phyloP scores from a whole-genome alignment of 1,140 invertebrate species.

The Oreohelix idahoensis region DNA sequence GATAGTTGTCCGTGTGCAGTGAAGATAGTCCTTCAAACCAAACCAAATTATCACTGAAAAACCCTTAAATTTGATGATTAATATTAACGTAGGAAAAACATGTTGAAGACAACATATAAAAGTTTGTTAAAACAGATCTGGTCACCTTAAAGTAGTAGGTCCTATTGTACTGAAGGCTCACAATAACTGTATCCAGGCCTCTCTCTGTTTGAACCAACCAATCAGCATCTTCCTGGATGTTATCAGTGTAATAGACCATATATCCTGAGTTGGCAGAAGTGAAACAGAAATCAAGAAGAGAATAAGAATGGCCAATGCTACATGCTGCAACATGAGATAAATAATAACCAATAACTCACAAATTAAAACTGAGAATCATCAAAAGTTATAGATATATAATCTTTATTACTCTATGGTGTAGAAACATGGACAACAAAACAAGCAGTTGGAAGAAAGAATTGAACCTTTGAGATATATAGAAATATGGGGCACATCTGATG shows the following conservation, averaged over 20 bases:
- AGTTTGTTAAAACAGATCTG: neutral
- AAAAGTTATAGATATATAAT: too few relatives aligned
- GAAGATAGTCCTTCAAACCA: neutral
- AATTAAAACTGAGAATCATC: too few relatives aligned
- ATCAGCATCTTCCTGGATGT: conserved; percentile 10
- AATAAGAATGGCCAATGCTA: too few relatives aligned
- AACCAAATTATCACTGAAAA: neutral
- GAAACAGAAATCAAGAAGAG: too few relatives aligned
- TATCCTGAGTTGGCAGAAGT: conserved; percentile 38
- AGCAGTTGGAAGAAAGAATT: too few relatives aligned
- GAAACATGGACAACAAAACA: too few relatives aligned
- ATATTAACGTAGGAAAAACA: neutral
- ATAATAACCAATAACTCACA: too few relatives aligned
- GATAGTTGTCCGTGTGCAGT: neutral
- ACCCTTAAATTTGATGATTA: too few relatives aligned
- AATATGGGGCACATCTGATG: too few relatives aligned
- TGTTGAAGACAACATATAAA: neutral
- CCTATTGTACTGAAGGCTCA: conserved; percentile 32
- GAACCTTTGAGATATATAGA: too few relatives aligned
- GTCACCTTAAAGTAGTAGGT: conserved; percentile 41
- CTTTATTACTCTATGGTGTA: too few relatives aligned
- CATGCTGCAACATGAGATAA: too few relatives aligned
- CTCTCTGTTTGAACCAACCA: conserved; percentile 35
- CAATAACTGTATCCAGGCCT: conserved; percentile 34
- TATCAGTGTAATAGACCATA: conserved; percentile 33